phyloP scores from a whole-genome alignment of 2,888 invertebrate species.

The Acholoe squamosa region DNA sequence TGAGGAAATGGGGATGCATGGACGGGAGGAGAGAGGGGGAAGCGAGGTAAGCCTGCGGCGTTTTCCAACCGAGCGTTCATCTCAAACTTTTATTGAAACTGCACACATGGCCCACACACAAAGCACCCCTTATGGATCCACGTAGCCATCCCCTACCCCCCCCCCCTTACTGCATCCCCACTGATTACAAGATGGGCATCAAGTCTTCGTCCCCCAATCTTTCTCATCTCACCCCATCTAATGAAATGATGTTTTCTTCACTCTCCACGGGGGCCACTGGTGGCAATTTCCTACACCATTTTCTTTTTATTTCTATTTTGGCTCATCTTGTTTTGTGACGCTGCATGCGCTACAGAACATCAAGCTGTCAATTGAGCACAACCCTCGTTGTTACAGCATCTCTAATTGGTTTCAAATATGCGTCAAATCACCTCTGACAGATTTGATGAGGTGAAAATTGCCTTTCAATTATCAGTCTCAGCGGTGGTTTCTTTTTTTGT shows the following conservation, averaged over 20 bases:
- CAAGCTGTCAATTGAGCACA: background rate
- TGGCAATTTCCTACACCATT: background rate
- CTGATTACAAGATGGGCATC: slow-evolving; percentile 50
- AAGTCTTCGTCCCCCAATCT: background rate
- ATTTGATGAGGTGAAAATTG: background rate
- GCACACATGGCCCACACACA: slow-evolving; percentile 59
- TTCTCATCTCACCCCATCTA: slow-evolving; percentile 21
- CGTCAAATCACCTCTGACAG: background rate
- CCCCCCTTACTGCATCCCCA: slow-evolving; percentile 17
- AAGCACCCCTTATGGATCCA: background rate
- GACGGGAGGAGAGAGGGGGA: slow-evolving; percentile 2
- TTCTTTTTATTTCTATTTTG: background rate
- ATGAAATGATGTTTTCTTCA: slow-evolving; percentile 59
- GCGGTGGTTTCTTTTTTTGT: background rate
- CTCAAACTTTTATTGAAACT: slow-evolving; percentile 62
- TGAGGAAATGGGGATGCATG: slow-evolving; percentile 1
- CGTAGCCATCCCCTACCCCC: background rate
- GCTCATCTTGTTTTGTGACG: background rate
- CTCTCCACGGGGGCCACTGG: slow-evolving; percentile 31
- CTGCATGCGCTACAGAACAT: background rate
- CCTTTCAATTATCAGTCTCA: background rate
- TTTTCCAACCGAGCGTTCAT: slow-evolving; percentile 22
- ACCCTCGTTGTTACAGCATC: background rate
- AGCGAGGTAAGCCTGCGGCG: slow-evolving; percentile 3
- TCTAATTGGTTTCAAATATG: slow-evolving; percentile 45